These are phyloP conservation scores for Acanthiza pusilla DNA, from an alignment of 2,797 vertebrate genomes.

Conservation along the genomic window DNA sequence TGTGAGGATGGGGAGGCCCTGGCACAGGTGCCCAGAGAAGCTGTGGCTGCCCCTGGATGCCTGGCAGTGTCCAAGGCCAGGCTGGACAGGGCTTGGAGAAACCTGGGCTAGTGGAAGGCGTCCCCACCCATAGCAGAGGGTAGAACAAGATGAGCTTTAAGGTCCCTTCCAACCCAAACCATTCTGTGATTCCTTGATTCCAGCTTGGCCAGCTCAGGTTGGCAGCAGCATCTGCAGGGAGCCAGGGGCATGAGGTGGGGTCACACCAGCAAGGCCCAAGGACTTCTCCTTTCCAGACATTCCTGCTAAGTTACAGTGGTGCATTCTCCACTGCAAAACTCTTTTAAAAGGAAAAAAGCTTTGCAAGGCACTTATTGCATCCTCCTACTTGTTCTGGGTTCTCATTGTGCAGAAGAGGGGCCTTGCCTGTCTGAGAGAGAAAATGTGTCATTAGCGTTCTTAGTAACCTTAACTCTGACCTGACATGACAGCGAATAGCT, in stretches of 20 bases:
- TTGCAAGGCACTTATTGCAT: background rate
- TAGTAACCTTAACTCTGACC: background rate
- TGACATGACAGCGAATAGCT: background rate
- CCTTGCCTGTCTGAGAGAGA: background rate
- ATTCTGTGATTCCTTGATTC: background rate
- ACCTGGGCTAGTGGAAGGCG: rapidly evolving
- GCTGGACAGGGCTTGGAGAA: rapidly evolving
- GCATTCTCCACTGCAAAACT: background rate
- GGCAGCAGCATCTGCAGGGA: background rate
- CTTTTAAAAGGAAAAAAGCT: background rate
- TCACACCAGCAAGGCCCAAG: rapidly evolving
- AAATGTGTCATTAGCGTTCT: background rate
- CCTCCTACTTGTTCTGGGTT: background rate
- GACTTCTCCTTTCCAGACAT: background rate
- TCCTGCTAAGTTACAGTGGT: rapidly evolving
- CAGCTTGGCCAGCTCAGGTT: background rate
- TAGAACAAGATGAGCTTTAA: background rate
- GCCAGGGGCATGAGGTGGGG: rapidly evolving
- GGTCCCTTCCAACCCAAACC: background rate
- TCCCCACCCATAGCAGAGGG: background rate
- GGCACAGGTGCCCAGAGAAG: background rate
- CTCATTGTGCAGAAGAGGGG: background rate
- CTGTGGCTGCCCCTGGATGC: background rate
- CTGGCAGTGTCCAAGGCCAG: background rate
- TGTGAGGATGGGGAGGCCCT: rapidly evolving